Conservation (phyloP, 2,888 invertebrate species). For the Microctonus aethiopoides region DNA sequence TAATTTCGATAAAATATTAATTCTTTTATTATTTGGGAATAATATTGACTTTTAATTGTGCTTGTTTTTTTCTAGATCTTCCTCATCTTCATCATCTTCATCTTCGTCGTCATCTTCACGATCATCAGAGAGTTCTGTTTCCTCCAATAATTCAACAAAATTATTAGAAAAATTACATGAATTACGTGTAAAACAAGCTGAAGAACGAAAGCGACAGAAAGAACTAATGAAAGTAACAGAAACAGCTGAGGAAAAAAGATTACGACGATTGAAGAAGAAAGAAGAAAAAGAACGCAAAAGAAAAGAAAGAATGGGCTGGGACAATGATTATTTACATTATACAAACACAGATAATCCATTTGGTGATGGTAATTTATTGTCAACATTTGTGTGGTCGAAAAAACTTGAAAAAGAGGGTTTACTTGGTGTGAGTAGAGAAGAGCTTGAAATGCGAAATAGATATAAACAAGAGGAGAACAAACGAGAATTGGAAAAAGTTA, state of each 20-base stretch:
- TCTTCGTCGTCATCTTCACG: conserved; percentile 47
- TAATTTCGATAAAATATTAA: conserved; percentile 20
- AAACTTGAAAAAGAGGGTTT: conserved; percentile 95
- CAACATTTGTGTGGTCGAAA: conserved; percentile 97
- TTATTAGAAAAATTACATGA: conserved; percentile 79
- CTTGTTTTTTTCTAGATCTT: conserved; percentile 27
- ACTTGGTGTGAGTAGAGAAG: conserved; percentile 79
- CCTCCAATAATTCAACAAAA: conserved; percentile 73
- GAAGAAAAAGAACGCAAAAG: conserved; percentile 88
- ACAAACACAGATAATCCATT: conserved; percentile 99
- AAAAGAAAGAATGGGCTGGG: conserved; percentile 97
- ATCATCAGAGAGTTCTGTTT: conserved; percentile 56
- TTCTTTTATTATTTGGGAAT: conserved; percentile 8
- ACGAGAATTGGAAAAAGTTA: conserved; percentile 91
- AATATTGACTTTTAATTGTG: too few species aligned
- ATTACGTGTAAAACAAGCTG: conserved; percentile 74
- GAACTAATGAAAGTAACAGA: conserved; percentile 87
- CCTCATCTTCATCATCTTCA: conserved; percentile 46
- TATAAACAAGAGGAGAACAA: conserved; percentile 92
- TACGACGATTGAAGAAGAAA: conserved; percentile 88
- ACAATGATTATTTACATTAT: conserved; percentile 95
- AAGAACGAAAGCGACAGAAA: conserved; percentile 77
- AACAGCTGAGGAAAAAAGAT: conserved; percentile 93
- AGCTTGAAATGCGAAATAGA: conserved; percentile 84
- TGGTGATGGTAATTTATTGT: conserved; percentile 93